A percentile compares a stretch with the other conserved stretches of the same genome.
phyloP scores from a whole-genome alignment of 1,140 invertebrate genomes.

The Leptinotarsa lineolata region DNA sequence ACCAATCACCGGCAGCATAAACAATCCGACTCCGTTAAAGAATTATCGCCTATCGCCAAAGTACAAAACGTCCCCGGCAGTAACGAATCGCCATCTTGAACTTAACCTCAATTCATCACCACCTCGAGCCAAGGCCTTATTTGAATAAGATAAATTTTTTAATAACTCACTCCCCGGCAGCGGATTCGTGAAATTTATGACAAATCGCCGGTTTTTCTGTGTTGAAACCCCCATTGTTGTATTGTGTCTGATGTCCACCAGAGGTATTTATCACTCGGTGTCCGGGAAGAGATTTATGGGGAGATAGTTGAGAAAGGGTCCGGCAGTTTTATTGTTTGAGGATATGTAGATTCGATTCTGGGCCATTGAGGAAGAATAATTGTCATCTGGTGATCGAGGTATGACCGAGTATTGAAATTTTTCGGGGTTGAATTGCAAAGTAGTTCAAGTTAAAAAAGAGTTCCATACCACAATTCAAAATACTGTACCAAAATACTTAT shows the following conservation, averaged over 20 bases:
- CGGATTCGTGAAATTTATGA: conserved; percentile 29
- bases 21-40: conserved; percentile 21
- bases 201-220: conserved; percentile 37
- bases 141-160: conserved; percentile 46
- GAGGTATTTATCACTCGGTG: conserved; percentile 7
- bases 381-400: too few relatives aligned
- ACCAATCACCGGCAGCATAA: conserved; percentile 20
- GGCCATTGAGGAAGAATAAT: too few relatives aligned
- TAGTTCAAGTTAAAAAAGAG: too few relatives aligned
- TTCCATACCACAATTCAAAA: too few relatives aligned
- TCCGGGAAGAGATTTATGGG: conserved; percentile 6
- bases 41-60: conserved; percentile 36
- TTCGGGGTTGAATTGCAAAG: too few relatives aligned
- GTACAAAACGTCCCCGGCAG: conserved; percentile 35
- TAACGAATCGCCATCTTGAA: conserved; percentile 38
- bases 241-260: conserved; percentile 14
- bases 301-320: not conserved
- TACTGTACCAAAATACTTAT: too few relatives aligned
- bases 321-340: conserved; percentile 11
- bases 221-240: conserved; percentile 8
- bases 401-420: too few relatives aligned
- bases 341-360: not conserved
- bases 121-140: conserved; percentile 37
- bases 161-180: conserved; percentile 31
- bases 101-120: conserved; percentile 42